Conservation (phyloP, 2,797 vertebrate genomes). For the Todus mexicanus region DNA sequence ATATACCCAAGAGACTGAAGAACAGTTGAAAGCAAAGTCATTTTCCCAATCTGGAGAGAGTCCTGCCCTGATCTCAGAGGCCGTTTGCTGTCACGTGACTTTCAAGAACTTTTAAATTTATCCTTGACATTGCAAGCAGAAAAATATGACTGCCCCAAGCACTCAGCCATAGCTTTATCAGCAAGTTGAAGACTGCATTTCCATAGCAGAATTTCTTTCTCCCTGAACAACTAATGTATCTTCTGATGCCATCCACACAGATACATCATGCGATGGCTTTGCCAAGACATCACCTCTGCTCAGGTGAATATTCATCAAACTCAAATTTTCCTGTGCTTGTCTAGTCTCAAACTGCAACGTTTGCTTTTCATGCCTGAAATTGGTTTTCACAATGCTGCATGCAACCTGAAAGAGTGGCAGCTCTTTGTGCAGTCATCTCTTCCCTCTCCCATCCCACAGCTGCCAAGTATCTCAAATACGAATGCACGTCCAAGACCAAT, state of each 20-base stretch:
- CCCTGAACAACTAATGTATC: not conserved
- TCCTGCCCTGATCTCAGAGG: not conserved
- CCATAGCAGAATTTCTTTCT: not conserved
- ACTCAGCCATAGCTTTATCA: not conserved
- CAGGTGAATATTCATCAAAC: slow-evolving; percentile 5
- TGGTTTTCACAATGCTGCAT: not conserved
- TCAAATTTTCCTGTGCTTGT: not conserved
- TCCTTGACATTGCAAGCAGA: not conserved
- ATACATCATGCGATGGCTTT: not conserved
- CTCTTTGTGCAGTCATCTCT: not conserved
- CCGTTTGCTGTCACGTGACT: not conserved
- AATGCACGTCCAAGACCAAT: not conserved
- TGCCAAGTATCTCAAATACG: not conserved
- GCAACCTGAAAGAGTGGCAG: not conserved
- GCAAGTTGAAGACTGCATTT: not conserved
- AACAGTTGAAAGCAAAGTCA: not conserved
- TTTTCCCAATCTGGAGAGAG: not conserved
- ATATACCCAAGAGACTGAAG: not conserved
- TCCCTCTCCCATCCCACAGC: not conserved
- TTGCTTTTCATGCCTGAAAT: not conserved
- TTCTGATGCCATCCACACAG: not conserved
- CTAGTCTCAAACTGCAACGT: not conserved
- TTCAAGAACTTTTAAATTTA: slow-evolving; percentile 12
- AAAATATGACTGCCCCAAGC: not conserved
- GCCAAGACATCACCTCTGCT: not conserved